Percentiles rank a stretch among this genome's conserved stretches.
These are phyloP conservation scores for Ptilodon capucinus DNA, from an alignment of 2,888 invertebrate genomes.

Conservation along the genomic window DNA sequence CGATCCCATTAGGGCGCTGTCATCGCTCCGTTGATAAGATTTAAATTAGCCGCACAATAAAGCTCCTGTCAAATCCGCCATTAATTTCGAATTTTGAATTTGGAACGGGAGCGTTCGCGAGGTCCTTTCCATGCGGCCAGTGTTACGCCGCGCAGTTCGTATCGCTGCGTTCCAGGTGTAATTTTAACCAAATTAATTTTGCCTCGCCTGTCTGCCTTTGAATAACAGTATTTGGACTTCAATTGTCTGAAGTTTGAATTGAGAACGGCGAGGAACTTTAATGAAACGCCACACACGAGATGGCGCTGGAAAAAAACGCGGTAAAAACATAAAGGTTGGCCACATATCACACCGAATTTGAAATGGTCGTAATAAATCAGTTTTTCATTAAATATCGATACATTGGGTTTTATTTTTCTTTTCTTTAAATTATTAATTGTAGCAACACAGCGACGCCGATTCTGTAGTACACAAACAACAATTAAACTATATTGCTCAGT, in stretches of 20 bases:
- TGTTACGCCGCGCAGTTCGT: slow-evolving; percentile 21
- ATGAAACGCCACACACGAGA: slow-evolving; percentile 32
- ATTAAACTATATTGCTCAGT: too few species aligned
- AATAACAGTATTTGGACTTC: slow-evolving; percentile 39
- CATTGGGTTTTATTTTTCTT: background rate
- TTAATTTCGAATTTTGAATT: slow-evolving; percentile 77
- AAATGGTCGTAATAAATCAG: slow-evolving; percentile 15
- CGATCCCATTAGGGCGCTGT: slow-evolving; percentile 80
- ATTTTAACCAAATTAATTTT: slow-evolving; percentile 60
- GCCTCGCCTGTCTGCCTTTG: slow-evolving; percentile 33
- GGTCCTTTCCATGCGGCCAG: slow-evolving; percentile 14
- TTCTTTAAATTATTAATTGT: background rate
- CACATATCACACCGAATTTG: background rate
- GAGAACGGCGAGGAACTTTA: slow-evolving; percentile 23
- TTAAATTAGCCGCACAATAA: slow-evolving; percentile 81
- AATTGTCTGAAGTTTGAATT: slow-evolving; percentile 35
- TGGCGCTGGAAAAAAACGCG: background rate
- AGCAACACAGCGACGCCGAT: too few species aligned
- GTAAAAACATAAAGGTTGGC: background rate
- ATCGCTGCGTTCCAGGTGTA: slow-evolving; percentile 20
- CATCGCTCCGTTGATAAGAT: slow-evolving; percentile 80
- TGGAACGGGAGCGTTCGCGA: slow-evolving; percentile 70
- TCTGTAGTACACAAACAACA: too few species aligned
- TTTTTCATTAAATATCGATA: slow-evolving; percentile 6
- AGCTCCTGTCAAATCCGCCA: slow-evolving; percentile 81